These are phyloP conservation scores for Gobio occitaniae DNA, from an alignment of 2,797 vertebrate species.

Conservation along the genomic window DNA sequence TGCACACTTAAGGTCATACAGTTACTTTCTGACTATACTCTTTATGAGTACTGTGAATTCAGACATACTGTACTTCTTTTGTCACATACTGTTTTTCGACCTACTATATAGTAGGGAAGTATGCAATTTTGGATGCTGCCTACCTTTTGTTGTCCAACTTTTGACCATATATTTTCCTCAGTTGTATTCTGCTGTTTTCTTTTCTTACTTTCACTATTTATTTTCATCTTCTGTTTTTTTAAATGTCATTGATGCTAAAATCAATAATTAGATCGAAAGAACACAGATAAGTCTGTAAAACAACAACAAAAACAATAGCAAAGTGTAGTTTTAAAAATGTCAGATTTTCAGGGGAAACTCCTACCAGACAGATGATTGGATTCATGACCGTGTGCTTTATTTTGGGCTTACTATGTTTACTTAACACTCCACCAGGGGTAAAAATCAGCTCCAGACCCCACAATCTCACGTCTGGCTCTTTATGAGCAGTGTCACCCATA, in stretches of 20 bases:
- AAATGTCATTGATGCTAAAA: background rate
- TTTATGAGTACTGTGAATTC: background rate
- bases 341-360: background rate
- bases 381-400: conserved; percentile 40
- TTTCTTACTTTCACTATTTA: background rate
- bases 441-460: conserved; percentile 21
- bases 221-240: background rate
- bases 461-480: conserved; percentile 28
- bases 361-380: background rate
- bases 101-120: background rate
- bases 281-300: background rate
- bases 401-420: conserved; percentile 34
- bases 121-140: background rate
- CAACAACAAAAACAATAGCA: background rate
- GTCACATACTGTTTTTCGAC: background rate
- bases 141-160: background rate
- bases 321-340: background rate
- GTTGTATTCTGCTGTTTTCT: background rate
- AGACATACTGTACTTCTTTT: background rate
- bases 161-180: background rate
- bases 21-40: background rate
- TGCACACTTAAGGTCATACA: background rate
- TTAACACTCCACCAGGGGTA: conserved; percentile 19
- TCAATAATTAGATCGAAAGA: background rate
- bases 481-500: conserved; percentile 49